A percentile compares a stretch with the other conserved stretches of the same genome.
phyloP scores from a whole-genome alignment of 1,140 invertebrate genomes.

The Probaryconus sp. region DNA sequence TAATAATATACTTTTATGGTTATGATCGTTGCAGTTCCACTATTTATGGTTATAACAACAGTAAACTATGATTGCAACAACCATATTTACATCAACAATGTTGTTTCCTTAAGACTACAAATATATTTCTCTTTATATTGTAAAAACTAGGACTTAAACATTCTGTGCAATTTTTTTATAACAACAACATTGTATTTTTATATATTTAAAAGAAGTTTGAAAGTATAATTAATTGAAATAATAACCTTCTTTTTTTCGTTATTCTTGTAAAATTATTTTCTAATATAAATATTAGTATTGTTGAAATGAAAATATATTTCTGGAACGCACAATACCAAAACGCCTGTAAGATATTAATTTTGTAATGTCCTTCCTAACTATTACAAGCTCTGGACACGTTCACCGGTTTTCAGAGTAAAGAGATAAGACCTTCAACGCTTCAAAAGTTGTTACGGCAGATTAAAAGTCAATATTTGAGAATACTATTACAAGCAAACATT shows the following conservation, averaged over 20 bases:
- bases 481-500: conserved; percentile 29
- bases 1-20: conserved; percentile 24
- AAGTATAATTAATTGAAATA: too few species aligned
- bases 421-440: conserved; percentile 41
- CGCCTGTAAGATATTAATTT: too few species aligned
- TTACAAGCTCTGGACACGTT: conserved; percentile 37
- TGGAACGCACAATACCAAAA: too few species aligned
- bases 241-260: too few species aligned
- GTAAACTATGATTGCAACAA: conserved; percentile 27
- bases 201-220: too few species aligned
- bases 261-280: too few species aligned
- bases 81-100: conserved; percentile 14
- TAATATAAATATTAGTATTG: too few species aligned
- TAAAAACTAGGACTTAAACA: too few species aligned
- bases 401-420: conserved; percentile 23
- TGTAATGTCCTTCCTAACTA: conserved; percentile 15
- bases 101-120: conserved; percentile 25
- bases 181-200: too few species aligned
- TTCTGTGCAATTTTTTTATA: too few species aligned
- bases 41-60: conserved; percentile 5
- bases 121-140: too few species aligned
- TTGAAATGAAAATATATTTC: too few species aligned
- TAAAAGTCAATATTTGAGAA: conserved; percentile 59
- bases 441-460: conserved; percentile 51
- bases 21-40: background rate